Base-by-base conservation (phyloP, 2,113 vertebrate species). In the Haplotaxodon microlepis region DNA sequence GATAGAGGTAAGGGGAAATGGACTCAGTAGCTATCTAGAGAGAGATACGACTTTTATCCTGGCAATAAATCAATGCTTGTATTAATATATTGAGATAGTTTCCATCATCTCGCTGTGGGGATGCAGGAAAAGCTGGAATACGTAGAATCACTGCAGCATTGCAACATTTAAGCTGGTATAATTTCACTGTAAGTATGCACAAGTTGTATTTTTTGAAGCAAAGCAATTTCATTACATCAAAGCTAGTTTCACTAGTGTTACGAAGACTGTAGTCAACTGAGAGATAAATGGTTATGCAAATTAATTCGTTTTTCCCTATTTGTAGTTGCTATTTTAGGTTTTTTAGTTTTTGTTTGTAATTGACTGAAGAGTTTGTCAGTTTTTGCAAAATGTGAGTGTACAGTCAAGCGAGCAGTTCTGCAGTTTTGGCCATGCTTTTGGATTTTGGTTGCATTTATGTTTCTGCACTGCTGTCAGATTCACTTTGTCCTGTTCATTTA, bases 31-130 rank as follows among this genome's bases (percentile, higher is more conserved):
- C 84, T 86, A 90, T 90, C 79, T 56, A 27, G 42, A 87, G 63
- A 86, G 53, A 86, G 53, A 13, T 56, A 78, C 6, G 63, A 4
- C 57, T 87, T 92, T 78, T 45, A 69, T 81, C 29, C 83, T 8
- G 34, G 90, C 38, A 34, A 93, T 94, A 92, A 92, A 94, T 96
- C 92, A 92, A 31, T 1, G 16, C 40, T 69, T 29, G 79, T 61
- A 90, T 89, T 7, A 92, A 86, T 86, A 82, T 84, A 42, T 45
- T 56, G 71, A 81, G 80, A 85, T 57, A 12, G 66, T 87, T 91
- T 78, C 73, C 40, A 59, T 89, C 50, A 36, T 45, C 40, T 81
- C 38, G 27, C 21, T 5, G 54, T 24, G 84, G 83, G 38, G 83
- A 85, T 50, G 53, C 40, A 54, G 51, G 61, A 47, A 42, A 76